Conservation (phyloP, 2,113 vertebrate species). For the Cephalopterus ornatus region DNA sequence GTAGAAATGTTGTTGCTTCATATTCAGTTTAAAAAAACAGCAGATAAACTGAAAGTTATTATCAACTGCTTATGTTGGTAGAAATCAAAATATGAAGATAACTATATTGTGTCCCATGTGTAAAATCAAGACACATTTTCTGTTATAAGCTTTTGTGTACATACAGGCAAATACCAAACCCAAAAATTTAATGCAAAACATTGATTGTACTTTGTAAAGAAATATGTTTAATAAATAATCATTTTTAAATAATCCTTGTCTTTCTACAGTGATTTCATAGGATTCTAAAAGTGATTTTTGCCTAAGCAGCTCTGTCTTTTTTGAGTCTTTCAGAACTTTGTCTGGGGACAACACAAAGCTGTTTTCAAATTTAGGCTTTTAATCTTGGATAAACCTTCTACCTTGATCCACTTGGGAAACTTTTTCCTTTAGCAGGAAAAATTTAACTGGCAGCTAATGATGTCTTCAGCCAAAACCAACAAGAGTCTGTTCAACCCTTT, state of each 20-base stretch:
- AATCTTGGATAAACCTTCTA: constrained; percentile 64
- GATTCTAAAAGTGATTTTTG: neutral
- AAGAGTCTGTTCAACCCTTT: constrained; percentile 20
- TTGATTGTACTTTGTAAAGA: constrained; percentile 83
- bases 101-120: constrained; percentile 42
- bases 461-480: constrained; percentile 55
- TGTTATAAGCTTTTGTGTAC: constrained; percentile 74
- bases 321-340: neutral
- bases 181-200: constrained; percentile 57
- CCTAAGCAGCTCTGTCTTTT: neutral
- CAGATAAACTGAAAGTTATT: constrained; percentile 40
- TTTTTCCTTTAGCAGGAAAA: constrained; percentile 71
- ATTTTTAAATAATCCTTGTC: constrained; percentile 75
- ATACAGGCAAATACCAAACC: constrained; percentile 64
- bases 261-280: constrained; percentile 51
- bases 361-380: constrained; percentile 42
- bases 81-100: constrained; percentile 25
- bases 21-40: neutral
- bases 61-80: constrained; percentile 38
- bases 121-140: constrained; percentile 64
- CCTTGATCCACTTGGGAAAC: constrained; percentile 66
- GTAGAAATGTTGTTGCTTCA: constrained; percentile 4
- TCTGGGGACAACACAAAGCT: neutral
- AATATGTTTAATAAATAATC: constrained; percentile 81
- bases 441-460: constrained; percentile 46